A percentile compares a stretch with the other conserved stretches of the same genome.
Conservation (phyloP, 1,140 invertebrate species). For the Sweltsa coloradensis region DNA sequence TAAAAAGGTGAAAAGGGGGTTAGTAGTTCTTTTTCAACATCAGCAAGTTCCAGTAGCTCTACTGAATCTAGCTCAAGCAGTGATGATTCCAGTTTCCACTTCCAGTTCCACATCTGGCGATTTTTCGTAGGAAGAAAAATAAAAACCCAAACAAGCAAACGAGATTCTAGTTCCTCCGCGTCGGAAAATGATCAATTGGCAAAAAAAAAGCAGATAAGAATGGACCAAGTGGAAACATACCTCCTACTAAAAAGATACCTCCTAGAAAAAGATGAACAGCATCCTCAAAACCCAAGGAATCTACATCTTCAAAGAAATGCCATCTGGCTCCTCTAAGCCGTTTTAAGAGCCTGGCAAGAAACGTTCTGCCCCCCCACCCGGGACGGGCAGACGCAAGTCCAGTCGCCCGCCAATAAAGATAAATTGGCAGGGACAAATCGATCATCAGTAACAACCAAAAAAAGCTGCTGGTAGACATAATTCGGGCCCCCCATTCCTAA, state of each 20-base stretch:
- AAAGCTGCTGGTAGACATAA: neutral
- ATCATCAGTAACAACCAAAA: no score
- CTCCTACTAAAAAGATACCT: no score
- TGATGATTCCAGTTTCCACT: slow-evolving; percentile 35
- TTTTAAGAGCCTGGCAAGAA: neutral
- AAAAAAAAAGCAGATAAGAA: slow-evolving; percentile 24
- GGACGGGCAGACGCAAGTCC: no score
- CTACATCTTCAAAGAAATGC: no score
- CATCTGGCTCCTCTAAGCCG: neutral
- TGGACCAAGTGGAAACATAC: no score
- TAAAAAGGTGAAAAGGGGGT: slow-evolving; percentile 33
- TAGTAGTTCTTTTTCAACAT: slow-evolving; percentile 49
- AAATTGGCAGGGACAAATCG: no score
- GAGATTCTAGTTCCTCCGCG: slow-evolving; percentile 43
- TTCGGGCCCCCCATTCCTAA: slow-evolving; percentile 5
- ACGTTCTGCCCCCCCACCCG: neutral
- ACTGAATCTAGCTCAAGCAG: slow-evolving; percentile 44
- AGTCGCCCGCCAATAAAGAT: no score
- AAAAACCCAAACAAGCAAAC: slow-evolving; percentile 43
- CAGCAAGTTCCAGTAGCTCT: slow-evolving; percentile 44
- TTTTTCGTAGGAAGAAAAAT: slow-evolving; percentile 29
- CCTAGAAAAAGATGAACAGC: no score
- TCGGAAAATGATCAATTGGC: slow-evolving; percentile 35
- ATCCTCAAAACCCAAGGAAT: no score
- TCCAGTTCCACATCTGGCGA: slow-evolving; percentile 36